Evolutionary conservation across 2,888 invertebrate genomes (phyloP).

Genomic region (Andrena camellia): DNA sequence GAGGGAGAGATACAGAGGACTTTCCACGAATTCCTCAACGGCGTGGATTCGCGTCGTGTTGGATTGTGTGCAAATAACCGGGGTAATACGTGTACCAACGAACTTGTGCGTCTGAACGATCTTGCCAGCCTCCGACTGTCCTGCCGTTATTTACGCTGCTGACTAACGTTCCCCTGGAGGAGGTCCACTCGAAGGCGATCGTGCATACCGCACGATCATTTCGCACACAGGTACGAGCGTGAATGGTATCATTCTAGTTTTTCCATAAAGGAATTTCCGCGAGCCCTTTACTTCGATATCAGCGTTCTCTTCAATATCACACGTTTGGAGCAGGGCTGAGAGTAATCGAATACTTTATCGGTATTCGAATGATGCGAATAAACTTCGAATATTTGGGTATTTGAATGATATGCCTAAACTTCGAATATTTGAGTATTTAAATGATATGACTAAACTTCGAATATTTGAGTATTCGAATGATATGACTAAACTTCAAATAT

Average conservation of each 20-base stretch:
- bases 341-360: no score
- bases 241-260: neutral
- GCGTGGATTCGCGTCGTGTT: constrained; percentile 34
- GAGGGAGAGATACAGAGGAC: neutral
- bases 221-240: constrained; percentile 48
- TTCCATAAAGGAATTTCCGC: neutral
- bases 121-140: constrained; percentile 25
- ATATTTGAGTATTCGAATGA: no score
- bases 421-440: neutral
- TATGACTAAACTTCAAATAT: no score
- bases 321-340: no score
- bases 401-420: no score
- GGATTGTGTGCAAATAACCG: constrained; percentile 70
- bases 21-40: constrained; percentile 65
- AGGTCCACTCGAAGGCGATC: constrained; percentile 50
- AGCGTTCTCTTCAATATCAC: no score
- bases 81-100: constrained; percentile 54
- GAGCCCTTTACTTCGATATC: neutral
- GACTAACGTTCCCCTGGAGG: constrained; percentile 48
- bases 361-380: no score
- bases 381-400: no score
- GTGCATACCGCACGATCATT: constrained; percentile 57
- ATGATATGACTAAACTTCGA: no score
- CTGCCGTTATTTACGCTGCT: constrained; percentile 55
- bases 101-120: constrained; percentile 23